Evolutionary conservation across 1,140 invertebrate genomes (phyloP), one percentile per base, ranked within the genome.

Genomic region (Caerostris extrusa): DNA sequence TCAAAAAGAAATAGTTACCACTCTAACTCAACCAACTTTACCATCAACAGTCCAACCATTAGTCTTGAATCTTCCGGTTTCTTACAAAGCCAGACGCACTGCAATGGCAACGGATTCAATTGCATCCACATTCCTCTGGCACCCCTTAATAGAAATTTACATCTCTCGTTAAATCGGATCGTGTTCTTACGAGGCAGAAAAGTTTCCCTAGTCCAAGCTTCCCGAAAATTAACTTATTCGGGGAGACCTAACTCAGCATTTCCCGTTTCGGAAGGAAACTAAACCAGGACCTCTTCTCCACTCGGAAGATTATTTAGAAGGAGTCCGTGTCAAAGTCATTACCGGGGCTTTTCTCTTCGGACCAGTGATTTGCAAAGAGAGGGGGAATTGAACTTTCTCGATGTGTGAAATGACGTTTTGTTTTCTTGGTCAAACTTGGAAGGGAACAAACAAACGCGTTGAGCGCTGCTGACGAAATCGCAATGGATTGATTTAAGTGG

Each of bases 191-290:
- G 82, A 58, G 82, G 82, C 82, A 58, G 82, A 83, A 83, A 83
- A 83, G n/a, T 83, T 82, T 83, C 34, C 69, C 34, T 34, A 12
- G 69, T 77, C 67, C 69, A 77, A 77, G 69, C 69, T 77, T 34
- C 69, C 53, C 82, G 82, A 58, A 82, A 83, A 83, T 83, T 83
- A 83, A 83, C 82, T 82, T 83, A 83, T 83, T 83, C 82, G 57
- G 7, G n/a, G 82, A 8, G 55, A 34, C 82, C 56, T 83, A n/a
- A 56, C 53, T 58, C 53, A 58, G 82, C 82, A 58, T 58, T 83
- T 83, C 82, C 82, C 69, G 69, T 77, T 77, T 77, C 50, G 50
- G 69, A 77, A 77, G 34, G 34, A 34, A 34, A 34, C 34, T 34
- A 2, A 77, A 77, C 69, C 69, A 3, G 50, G 69, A 53, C 69